Evolutionary conservation across 2,113 vertebrate species (phyloP).

Genomic region (Indicator maculatus): DNA sequence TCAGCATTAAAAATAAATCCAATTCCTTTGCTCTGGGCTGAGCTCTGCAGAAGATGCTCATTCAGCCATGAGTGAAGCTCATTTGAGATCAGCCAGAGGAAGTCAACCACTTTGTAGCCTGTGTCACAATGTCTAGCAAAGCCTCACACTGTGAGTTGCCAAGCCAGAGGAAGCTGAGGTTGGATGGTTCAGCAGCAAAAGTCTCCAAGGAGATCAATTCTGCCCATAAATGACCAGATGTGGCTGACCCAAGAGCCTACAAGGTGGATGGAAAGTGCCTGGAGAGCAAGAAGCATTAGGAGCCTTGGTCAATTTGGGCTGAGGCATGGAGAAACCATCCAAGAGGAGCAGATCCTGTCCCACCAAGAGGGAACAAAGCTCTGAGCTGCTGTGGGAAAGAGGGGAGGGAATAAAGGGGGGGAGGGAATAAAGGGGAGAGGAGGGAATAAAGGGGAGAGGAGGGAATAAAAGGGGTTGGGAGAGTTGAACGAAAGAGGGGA

Average conservation of each 20-base stretch:
- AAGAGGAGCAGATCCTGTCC: fast-evolving
- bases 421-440: too few relatives aligned
- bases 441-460: too few relatives aligned
- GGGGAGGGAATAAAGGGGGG: too few relatives aligned
- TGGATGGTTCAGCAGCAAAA: background rate
- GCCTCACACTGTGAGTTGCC: background rate
- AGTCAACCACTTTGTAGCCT: background rate
- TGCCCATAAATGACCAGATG: background rate
- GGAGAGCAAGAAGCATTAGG: background rate
- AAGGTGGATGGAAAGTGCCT: fast-evolving
- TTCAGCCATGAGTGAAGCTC: constrained; percentile 22
- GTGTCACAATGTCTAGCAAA: background rate
- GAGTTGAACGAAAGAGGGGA: too few relatives aligned
- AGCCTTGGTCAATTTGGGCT: background rate
- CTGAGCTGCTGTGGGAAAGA: too few relatives aligned
- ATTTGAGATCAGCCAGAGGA: constrained; percentile 17
- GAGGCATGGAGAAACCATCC: fast-evolving
- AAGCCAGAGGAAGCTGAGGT: background rate
- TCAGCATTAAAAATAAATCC: constrained; percentile 59
- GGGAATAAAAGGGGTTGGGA: too few relatives aligned
- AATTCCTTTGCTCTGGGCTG: constrained; percentile 62
- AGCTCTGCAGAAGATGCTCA: constrained; percentile 45
- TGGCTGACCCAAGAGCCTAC: fast-evolving
- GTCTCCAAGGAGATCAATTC: background rate
- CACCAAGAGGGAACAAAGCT: fast-evolving